Base-by-base conservation (phyloP, 37 sponge, comb jelly and placozoan species). In the Beroe forskalii region DNA sequence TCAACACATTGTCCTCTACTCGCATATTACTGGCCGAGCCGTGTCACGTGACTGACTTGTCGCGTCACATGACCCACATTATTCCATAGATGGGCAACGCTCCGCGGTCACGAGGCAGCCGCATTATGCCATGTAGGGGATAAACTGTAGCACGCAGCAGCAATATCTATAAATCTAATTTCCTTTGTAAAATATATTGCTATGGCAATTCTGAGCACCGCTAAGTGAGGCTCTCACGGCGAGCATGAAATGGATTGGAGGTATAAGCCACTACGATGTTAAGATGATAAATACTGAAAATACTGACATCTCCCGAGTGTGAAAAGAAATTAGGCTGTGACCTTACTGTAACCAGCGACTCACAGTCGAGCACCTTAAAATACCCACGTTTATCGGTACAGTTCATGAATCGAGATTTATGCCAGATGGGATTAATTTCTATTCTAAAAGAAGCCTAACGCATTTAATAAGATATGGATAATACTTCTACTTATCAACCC, bases 21-120 rank as follows among this genome's bases (percentile, higher is more conserved):
- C 4, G 36, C 72, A 32, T 80, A 1, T 44, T 22, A 80, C 35
- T 80, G 86, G 86, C 86, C 31, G 30, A 32, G 55, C 55, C n/a
- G 25, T 6, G 86, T 80, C 86, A 80, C 40, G 86, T 80, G 86
- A 12, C 12, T 38, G 25, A 41, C 55, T 25, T 44, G 37, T 27
- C 24, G 30, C 86, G 66, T 80, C 86, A 80, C 55, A 37, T 80
- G 86, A 80, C 86, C 40, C 86, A 80, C 48, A 42, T 80, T 80
- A 80, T 80, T 41, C 86, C 86, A 80, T 80, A 80, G 40, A 44
- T 23, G 86, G 86, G 8, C 86, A 80, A 44, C 86, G 86, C 40
- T 41, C 55, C 27, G 30, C 23, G 55, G 40, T 80, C 86, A 80
- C 48, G 40, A 23, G 86, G 40, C 30, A 14, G 40, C 6, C 40